phyloP scores from a whole-genome alignment of 1,140 invertebrate species.

The Magallana gigas region DNA sequence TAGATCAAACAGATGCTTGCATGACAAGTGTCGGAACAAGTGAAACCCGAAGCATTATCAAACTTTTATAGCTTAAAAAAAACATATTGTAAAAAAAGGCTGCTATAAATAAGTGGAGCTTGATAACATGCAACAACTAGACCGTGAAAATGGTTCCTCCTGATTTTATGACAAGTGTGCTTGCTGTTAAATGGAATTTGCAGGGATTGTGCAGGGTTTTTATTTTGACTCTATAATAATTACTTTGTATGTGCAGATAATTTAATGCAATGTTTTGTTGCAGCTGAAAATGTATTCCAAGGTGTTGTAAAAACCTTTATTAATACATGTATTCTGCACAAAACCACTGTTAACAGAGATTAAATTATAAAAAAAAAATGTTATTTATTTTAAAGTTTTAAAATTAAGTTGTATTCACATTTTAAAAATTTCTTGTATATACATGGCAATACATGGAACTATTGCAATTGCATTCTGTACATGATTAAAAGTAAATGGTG shows the following conservation, averaged over 20 bases:
- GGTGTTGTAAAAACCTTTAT: not conserved
- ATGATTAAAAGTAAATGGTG: no score
- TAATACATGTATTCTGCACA: not conserved
- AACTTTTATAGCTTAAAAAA: not conserved
- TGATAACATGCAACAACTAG: not conserved
- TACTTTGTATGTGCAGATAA: not conserved
- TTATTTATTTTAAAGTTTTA: not conserved
- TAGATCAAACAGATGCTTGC: not conserved
- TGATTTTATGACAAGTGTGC: not conserved
- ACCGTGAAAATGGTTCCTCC: no score
- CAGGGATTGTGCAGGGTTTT: not conserved
- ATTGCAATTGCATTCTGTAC: no score
- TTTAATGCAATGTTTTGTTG: not conserved
- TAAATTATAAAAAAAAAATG: not conserved
- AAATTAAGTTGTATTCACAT: no score
- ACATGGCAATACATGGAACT: no score
- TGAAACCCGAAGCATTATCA: not conserved
- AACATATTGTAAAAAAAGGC: not conserved
- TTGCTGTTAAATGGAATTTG: not conserved
- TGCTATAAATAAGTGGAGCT: not conserved
- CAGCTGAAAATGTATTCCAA: not conserved
- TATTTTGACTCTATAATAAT: no score
- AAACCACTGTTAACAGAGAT: not conserved
- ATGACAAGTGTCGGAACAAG: not conserved
- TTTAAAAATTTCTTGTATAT: no score